Conservation (phyloP, 1,140 invertebrate species). For the Drosophila nigrodunni region DNA sequence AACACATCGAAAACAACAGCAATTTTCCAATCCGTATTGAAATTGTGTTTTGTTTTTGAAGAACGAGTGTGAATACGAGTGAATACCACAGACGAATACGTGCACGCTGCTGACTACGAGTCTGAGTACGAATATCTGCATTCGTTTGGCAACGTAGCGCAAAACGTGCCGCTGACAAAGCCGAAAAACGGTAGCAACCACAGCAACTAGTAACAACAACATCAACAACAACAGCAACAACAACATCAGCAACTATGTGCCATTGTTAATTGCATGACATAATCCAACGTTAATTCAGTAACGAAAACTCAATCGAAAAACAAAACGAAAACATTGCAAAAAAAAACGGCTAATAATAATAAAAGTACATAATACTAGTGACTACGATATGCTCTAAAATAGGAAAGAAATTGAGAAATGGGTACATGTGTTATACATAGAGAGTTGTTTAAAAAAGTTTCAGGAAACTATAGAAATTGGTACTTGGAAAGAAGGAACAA, state of each 20-base stretch:
- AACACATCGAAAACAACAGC: constrained; percentile 51
- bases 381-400: constrained; percentile 9
- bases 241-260: constrained; percentile 60
- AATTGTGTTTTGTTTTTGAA: constrained; percentile 13
- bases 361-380: constrained; percentile 15
- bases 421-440: too few species aligned
- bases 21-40: constrained; percentile 41
- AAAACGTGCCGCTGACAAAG: constrained; percentile 66
- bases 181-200: constrained; percentile 62
- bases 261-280: constrained; percentile 83
- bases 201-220: constrained; percentile 23
- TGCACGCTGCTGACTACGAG: neutral
- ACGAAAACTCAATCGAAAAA: constrained; percentile 76
- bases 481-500: too few species aligned
- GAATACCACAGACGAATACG: constrained; percentile 41
- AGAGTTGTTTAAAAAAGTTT: too few species aligned
- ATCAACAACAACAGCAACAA: constrained; percentile 32
- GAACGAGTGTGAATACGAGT: constrained; percentile 36
- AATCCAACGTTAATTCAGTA: constrained; percentile 75
- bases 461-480: too few species aligned
- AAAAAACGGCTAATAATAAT: constrained; percentile 32
- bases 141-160: constrained; percentile 39
- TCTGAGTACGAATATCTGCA: constrained; percentile 17
- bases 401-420: neutral
- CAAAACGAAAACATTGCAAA: constrained; percentile 24